phyloP scores from a whole-genome alignment of 2,797 vertebrate genomes.

The Rhinoraja longicauda region DNA sequence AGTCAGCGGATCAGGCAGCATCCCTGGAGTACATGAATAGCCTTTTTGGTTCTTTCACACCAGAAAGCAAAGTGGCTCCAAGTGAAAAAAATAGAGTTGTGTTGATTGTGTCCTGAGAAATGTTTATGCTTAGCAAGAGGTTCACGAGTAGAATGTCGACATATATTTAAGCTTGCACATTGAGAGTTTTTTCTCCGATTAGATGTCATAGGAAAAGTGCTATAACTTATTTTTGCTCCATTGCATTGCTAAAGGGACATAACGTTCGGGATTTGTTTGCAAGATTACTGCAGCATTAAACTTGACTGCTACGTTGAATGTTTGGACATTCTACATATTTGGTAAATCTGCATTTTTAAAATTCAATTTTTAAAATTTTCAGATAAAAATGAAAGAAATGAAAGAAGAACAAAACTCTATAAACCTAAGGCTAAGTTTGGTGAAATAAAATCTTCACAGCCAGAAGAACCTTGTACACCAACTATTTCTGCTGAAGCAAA shows the following conservation, averaged over 20 bases:
- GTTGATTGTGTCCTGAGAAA: background rate
- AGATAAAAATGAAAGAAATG: slow-evolving; percentile 65
- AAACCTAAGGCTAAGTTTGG: slow-evolving; percentile 59
- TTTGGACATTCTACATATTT: background rate
- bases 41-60: background rate
- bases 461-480: slow-evolving; percentile 45
- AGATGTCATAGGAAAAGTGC: background rate
- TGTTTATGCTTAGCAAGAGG: background rate
- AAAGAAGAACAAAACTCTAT: slow-evolving; percentile 65
- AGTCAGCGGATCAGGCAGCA: too few species aligned
- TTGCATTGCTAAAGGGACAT: background rate
- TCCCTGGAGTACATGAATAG: too few species aligned
- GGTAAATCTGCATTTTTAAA: background rate
- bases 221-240: background rate
- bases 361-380: slow-evolving; percentile 40
- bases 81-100: background rate
- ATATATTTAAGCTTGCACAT: background rate
- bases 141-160: background rate
- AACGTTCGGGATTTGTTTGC: background rate
- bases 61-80: background rate
- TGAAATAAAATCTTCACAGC: slow-evolving; percentile 48
- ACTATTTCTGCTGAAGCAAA: slow-evolving; percentile 50
- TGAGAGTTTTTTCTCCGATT: background rate
- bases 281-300: background rate
- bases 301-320: background rate